A percentile compares a stretch with the other conserved stretches of the same genome.
Conservation (phyloP, 2,888 invertebrate species). For the Unio pictorum region DNA sequence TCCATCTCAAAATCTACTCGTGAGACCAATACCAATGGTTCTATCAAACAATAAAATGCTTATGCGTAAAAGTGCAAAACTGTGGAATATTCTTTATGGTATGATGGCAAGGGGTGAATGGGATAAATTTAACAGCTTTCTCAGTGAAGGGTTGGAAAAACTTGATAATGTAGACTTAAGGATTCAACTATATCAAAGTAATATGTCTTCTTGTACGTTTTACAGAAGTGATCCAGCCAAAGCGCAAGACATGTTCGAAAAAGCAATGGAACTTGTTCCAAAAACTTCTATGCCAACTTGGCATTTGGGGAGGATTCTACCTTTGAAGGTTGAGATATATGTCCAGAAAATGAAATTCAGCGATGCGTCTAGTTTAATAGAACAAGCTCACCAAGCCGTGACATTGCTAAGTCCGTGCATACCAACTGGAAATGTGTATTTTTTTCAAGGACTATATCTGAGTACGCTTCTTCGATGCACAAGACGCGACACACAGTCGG, state of each 20-base stretch:
- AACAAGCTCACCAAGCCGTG: conserved; percentile 8
- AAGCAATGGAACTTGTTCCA: conserved; percentile 8
- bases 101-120: conserved; percentile 9
- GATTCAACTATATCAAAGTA: conserved; percentile 3
- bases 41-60: conserved; percentile 2
- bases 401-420: conserved; percentile 2
- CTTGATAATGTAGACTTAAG: conserved; percentile 2
- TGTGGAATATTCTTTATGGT: conserved; percentile 5
- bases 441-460: conserved; percentile 8
- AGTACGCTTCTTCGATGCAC: conserved; percentile 1
- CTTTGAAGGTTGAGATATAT: conserved; percentile 5
- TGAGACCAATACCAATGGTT: background rate
- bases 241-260: conserved; percentile 2
- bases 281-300: conserved; percentile 4
- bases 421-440: conserved; percentile 10
- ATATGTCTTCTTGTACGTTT: conserved; percentile 9
- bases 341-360: conserved; percentile 1
- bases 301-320: conserved; percentile 7
- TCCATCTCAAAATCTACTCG: background rate
- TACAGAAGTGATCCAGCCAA: conserved; percentile 7
- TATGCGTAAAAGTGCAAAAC: conserved; percentile 4
- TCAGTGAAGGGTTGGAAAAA: background rate
- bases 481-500: conserved; percentile 1
- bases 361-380: conserved; percentile 4
- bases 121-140: background rate